These are phyloP conservation scores for Himalopsyche kuldschensis DNA, from an alignment of 2,888 invertebrate species.

Conservation along the genomic window DNA sequence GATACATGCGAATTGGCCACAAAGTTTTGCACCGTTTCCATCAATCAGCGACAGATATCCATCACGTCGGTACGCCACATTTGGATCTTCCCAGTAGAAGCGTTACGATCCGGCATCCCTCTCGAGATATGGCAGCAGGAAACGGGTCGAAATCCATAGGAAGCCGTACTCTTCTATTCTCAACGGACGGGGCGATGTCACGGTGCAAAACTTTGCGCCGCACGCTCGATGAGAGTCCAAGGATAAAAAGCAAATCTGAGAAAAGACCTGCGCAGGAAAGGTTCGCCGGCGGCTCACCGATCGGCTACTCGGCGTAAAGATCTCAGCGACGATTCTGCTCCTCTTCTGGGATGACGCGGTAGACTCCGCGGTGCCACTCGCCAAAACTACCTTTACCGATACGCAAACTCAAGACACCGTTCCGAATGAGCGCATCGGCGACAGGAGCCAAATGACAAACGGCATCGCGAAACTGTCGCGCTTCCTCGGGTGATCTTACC, in stretches of 20 bases:
- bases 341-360: background rate
- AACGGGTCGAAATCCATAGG: background rate
- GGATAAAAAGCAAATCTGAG: background rate
- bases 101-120: background rate
- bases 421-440: background rate
- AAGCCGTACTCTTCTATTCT: background rate
- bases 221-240: background rate
- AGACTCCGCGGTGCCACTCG: background rate
- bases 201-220: background rate
- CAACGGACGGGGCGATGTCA: background rate
- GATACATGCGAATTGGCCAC: background rate
- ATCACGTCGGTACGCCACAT: background rate
- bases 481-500: background rate
- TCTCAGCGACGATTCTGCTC: background rate
- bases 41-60: background rate
- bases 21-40: background rate
- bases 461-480: slow-evolving; percentile 39
- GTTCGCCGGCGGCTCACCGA: background rate
- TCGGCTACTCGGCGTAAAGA: background rate
- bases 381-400: background rate
- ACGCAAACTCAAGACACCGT: background rate
- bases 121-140: background rate
- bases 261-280: background rate
- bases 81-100: background rate
- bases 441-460: slow-evolving; percentile 34